Evolutionary conservation across 2,797 vertebrate genomes (phyloP).

Genomic region (Odontamblyopus rebecca): DNA sequence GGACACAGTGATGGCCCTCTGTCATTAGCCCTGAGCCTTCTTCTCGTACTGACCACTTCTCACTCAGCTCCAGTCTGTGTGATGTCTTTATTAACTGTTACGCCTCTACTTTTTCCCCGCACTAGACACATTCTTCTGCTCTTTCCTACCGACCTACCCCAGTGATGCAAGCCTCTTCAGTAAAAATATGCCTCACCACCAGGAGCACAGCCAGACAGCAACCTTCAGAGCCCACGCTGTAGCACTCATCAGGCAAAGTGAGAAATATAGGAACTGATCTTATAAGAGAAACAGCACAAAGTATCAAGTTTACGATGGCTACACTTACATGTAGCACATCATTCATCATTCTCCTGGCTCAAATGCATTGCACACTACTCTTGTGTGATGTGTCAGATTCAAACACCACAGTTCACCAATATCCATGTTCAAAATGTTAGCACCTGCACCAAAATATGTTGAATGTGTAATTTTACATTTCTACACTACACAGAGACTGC

Average conservation of each 20-base stretch:
- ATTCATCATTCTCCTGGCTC: not conserved
- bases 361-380: not conserved
- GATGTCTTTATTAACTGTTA: slow-evolving; percentile 62
- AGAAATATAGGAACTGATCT: slow-evolving; percentile 12
- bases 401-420: not conserved
- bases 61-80: slow-evolving; percentile 47
- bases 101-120: slow-evolving; percentile 62
- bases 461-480: not conserved
- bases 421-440: not conserved
- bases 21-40: slow-evolving; percentile 41
- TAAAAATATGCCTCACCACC: slow-evolving; percentile 56
- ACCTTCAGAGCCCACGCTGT: slow-evolving; percentile 46
- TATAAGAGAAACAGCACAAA: not conserved
- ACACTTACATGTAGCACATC: not conserved
- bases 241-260: slow-evolving; percentile 37
- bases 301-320: not conserved
- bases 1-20: slow-evolving; percentile 34
- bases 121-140: slow-evolving; percentile 64
- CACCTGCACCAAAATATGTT: not conserved
- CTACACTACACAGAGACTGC: not conserved
- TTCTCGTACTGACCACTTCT: slow-evolving; percentile 62
- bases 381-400: not conserved
- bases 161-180: slow-evolving; percentile 64
- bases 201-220: slow-evolving; percentile 47
- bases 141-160: slow-evolving; percentile 72